Conservation (phyloP, 2,797 vertebrate genomes). For the Neopelma chrysocephalum region DNA sequence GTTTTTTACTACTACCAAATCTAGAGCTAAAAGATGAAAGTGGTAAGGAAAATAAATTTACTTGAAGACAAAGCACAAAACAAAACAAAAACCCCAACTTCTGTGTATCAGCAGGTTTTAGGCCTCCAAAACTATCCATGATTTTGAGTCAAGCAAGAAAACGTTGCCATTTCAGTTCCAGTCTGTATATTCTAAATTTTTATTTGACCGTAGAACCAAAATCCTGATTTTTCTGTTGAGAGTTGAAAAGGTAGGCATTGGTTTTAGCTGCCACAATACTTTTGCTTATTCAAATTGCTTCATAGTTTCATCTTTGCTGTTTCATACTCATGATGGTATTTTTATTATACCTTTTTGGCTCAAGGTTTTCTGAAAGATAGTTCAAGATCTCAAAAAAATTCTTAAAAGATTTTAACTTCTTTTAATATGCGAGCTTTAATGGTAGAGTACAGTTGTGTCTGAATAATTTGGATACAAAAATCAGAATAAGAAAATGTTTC, state of each 20-base stretch:
- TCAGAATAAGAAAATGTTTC: neutral
- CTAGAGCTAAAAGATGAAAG: neutral
- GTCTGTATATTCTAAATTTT: neutral
- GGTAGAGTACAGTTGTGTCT: neutral
- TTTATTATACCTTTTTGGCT: neutral
- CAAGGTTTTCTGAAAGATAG: neutral
- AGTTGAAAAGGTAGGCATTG: neutral
- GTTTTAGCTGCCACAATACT: neutral
- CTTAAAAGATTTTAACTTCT: neutral
- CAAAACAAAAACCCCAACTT: neutral
- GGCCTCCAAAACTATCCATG: neutral
- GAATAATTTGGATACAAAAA: neutral
- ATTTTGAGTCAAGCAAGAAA: neutral
- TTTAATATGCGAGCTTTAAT: neutral
- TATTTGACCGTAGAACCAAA: neutral
- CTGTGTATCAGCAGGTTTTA: neutral
- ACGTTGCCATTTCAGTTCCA: neutral
- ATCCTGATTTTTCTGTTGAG: neutral
- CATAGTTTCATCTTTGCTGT: neutral
- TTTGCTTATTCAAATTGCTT: neutral
- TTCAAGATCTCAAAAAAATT: neutral
- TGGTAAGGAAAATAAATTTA: neutral
- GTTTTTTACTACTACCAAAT: neutral
- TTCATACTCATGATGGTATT: rapidly evolving
- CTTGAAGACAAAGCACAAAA: no score